Evolutionary conservation across 2,888 invertebrate species (phyloP).

Genomic region (Epirrita christyi): DNA sequence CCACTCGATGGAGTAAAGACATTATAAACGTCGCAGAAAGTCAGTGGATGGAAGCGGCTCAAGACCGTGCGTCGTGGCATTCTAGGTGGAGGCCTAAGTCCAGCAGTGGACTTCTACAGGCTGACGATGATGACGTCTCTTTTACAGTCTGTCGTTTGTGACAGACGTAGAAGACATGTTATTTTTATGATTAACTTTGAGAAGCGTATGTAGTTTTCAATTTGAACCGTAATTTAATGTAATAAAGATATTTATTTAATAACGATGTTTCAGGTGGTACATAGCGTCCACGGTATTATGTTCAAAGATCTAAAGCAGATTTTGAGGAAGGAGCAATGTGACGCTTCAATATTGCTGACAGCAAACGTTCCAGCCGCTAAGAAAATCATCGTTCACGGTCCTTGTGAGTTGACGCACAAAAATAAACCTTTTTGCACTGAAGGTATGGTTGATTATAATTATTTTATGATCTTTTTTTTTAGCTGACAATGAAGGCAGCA

Average conservation of each 20-base stretch:
- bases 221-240: not conserved
- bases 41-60: too few species aligned
- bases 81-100: too few species aligned
- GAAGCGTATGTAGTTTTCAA: not conserved
- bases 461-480: slow-evolving; percentile 29
- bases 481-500: slow-evolving; percentile 95
- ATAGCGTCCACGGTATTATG: slow-evolving; percentile 99
- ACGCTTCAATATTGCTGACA: slow-evolving; percentile 97
- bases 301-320: slow-evolving; percentile 99
- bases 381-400: slow-evolving; percentile 98
- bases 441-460: slow-evolving; percentile 3
- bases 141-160: too few species aligned
- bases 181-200: not conserved
- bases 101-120: too few species aligned
- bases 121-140: too few species aligned
- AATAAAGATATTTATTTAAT: not conserved
- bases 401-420: slow-evolving; percentile 56
- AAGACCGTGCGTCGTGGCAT: too few species aligned
- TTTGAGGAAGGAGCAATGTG: slow-evolving; percentile 98
- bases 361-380: slow-evolving; percentile 99
- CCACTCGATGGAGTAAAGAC: too few species aligned
- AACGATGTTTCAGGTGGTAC: slow-evolving; percentile 91
- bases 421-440: not conserved
- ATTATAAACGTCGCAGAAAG: too few species aligned
- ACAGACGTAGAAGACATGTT: too few species aligned